Percentiles rank a stretch among this genome's conserved stretches.
Evolutionary conservation across 1,140 invertebrate genomes (phyloP).

Genomic region (Temnothorax nylanderi): DNA sequence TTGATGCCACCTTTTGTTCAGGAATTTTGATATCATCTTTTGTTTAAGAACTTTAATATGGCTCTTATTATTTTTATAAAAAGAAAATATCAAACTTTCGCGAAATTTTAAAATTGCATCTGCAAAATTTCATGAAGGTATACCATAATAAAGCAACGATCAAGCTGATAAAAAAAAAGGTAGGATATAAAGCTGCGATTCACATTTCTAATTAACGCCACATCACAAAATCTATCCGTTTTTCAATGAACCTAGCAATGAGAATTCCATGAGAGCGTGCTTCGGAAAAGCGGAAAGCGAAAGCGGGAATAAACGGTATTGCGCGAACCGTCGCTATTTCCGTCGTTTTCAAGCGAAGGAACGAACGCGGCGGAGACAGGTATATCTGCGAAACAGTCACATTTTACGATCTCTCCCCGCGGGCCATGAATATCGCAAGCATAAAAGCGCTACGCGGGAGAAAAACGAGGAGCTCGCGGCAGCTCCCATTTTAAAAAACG

Average conservation of each 20-base stretch:
- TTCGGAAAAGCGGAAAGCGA: slow-evolving; percentile 5
- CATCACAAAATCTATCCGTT: slow-evolving; percentile 3
- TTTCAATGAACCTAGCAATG: neutral
- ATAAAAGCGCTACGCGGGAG: slow-evolving; percentile 15
- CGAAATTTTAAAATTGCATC: neutral
- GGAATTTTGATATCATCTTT: neutral
- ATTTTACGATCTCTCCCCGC: slow-evolving; percentile 54
- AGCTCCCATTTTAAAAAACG: slow-evolving; percentile 19
- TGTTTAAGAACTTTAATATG: neutral
- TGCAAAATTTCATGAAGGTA: neutral
- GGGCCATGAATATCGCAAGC: slow-evolving; percentile 49
- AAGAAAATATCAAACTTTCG: neutral
- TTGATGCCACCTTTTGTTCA: neutral
- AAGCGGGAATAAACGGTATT: slow-evolving; percentile 34
- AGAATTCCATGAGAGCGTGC: neutral
- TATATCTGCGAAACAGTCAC: slow-evolving; percentile 50
- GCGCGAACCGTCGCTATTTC: slow-evolving; percentile 41
- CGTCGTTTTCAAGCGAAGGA: slow-evolving; percentile 22
- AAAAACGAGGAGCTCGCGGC: slow-evolving; percentile 11
- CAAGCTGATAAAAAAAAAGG: neutral
- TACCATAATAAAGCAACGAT: neutral
- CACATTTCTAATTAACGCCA: neutral
- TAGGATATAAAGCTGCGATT: neutral
- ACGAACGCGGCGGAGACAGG: slow-evolving; percentile 17
- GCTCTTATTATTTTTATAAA: neutral